Percentiles rank a stretch among this genome's conserved stretches.
phyloP scores from a whole-genome alignment of 2,888 invertebrate species.

The Mantis religiosa region DNA sequence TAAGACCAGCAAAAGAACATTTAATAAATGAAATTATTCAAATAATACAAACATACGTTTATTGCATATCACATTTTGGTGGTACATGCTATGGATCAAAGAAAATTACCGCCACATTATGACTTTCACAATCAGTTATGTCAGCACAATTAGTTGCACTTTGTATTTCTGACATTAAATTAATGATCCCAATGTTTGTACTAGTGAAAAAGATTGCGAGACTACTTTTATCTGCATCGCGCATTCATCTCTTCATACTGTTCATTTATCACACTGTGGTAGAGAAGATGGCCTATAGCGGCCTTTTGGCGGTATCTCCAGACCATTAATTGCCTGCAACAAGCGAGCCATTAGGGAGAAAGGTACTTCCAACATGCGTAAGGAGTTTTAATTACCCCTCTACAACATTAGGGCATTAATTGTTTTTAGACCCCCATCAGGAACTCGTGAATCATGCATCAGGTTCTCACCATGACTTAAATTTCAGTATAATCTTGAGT shows the following conservation, averaged over 20 bases:
- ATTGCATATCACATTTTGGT: too few species aligned
- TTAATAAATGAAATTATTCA: too few species aligned
- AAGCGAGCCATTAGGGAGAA: not conserved
- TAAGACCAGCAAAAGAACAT: too few species aligned
- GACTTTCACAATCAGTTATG: too few species aligned
- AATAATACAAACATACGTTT: too few species aligned
- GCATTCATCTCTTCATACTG: not conserved
- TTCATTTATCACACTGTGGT: not conserved
- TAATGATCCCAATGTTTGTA: not conserved
- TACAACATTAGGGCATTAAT: not conserved
- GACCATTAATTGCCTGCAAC: not conserved
- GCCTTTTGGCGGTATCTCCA: not conserved
- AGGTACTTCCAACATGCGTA: not conserved
- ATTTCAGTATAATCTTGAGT: too few species aligned
- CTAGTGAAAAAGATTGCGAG: not conserved
- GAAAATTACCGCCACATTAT: too few species aligned
- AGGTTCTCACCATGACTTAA: too few species aligned
- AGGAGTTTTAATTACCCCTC: not conserved
- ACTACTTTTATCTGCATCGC: not conserved
- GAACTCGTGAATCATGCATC: not conserved
- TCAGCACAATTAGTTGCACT: not conserved
- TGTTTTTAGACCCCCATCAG: not conserved
- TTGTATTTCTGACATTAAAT: not conserved
- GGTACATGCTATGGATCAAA: too few species aligned
- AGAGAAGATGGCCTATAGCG: not conserved